Base-by-base conservation (phyloP, 2,888 invertebrate genomes). In the Agrochola lychnidis region DNA sequence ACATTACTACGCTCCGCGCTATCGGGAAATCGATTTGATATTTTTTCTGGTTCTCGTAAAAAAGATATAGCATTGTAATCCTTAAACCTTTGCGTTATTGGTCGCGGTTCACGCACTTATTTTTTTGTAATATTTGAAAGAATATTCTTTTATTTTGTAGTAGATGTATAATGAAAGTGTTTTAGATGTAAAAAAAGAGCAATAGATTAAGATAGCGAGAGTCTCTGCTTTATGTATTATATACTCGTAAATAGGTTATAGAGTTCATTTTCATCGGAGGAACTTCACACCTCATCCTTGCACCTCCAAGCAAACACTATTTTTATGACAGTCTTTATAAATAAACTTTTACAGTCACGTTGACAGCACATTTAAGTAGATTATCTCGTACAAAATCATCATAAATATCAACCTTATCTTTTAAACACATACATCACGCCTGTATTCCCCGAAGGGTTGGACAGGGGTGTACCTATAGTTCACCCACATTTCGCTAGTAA, bases 1-100 rank as follows among this genome's bases (percentile, higher is more conserved):
- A 83, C 79, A 83, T 84, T 76, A 84, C 83, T 79, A 68, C 70
- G 53, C 64, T 78, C 69, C 42, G 66, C 66, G 77, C 78, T 81
- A 76, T 81, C 77, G 79, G 79, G 68, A 56, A 83, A 89, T 85
- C 78, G 88, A 83, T 88, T 79, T 66, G 59, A 76, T 81, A 76
- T 88, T 89, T 89, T 83, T 81, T 77, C 68, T 82, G 63, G 70
- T 71, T 61, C 78, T 80, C 86, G 71, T 78, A 85, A 80, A 86
- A 87, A 85, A 85, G 64, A 79, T 79, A 78, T 73, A 79, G 78
- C 77, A 79, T 75, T 70, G 73, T 30, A 70, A 79, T 78, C 64
- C 70, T 76, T 78, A 86, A 72, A 56, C 76, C 73, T 70, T 76
- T 70, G 74, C 69, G 62, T 72, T 76, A 83, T 85, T 71, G 70